A percentile compares a stretch with the other conserved stretches of the same genome.
Conservation (phyloP, 2,888 invertebrate genomes). For the Ellobium chinense region DNA sequence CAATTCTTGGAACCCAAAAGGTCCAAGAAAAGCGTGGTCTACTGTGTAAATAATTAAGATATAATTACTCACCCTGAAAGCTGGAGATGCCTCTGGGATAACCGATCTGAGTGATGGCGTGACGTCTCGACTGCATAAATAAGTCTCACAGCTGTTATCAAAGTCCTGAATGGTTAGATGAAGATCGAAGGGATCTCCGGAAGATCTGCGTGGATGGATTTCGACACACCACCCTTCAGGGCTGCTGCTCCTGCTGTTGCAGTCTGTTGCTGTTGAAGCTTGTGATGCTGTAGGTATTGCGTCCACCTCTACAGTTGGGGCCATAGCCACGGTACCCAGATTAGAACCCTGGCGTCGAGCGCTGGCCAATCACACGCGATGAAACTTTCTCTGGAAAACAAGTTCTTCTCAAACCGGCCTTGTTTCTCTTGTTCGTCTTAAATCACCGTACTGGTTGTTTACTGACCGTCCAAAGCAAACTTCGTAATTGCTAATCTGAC, state of each 20-base stretch:
- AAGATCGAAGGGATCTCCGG: background rate
- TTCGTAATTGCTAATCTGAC: too few relatives aligned
- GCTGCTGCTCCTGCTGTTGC: background rate
- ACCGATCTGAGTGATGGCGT: background rate
- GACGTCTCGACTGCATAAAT: background rate
- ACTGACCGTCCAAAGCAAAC: too few relatives aligned
- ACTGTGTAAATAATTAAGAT: too few relatives aligned
- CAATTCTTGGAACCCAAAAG: too few relatives aligned
- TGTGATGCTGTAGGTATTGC: background rate
- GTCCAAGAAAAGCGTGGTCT: too few relatives aligned
- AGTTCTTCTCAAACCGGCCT: background rate
- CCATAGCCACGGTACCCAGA: constrained; percentile 2
- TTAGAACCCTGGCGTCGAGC: background rate
- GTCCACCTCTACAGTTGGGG: constrained; percentile 18
- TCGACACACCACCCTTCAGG: background rate
- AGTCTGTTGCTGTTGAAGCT: background rate
- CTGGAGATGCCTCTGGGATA: constrained; percentile 36
- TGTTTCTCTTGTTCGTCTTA: background rate
- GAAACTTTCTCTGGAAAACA: background rate
- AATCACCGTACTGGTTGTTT: background rate
- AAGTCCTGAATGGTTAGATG: background rate
- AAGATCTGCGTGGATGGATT: background rate
- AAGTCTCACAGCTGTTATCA: constrained; percentile 18
- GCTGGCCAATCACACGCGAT: background rate
- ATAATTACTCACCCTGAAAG: constrained; percentile 42